phyloP scores from a whole-genome alignment of 2,797 vertebrate genomes.

The Enteromius afrohamiltoni region DNA sequence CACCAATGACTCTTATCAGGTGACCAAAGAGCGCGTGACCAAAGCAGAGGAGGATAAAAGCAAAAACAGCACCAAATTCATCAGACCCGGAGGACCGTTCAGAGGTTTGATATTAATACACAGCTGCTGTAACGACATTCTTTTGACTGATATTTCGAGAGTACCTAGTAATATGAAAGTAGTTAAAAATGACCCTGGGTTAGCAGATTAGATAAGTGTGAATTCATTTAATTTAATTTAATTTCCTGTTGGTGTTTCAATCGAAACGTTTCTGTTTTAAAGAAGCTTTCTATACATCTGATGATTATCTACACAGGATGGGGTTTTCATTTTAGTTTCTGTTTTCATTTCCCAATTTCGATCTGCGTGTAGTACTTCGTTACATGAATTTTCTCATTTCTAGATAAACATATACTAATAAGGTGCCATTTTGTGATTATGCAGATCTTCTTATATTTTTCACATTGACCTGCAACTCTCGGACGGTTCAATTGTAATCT shows the following conservation, averaged over 20 bases:
- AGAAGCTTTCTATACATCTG: slow-evolving; percentile 11
- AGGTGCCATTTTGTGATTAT: neutral
- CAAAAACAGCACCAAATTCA: slow-evolving; percentile 89
- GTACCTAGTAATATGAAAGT: neutral
- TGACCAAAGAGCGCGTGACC: slow-evolving; percentile 87
- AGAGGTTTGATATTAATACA: slow-evolving; percentile 79
- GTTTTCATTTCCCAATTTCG: slow-evolving; percentile 1
- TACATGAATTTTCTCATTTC: neutral
- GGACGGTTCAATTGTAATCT: neutral
- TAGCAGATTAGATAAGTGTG: neutral
- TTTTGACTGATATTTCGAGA: neutral
- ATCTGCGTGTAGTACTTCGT: neutral
- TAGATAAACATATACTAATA: neutral
- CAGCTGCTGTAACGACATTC: neutral
- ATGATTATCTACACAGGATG: slow-evolving; percentile 12
- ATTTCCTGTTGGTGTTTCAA: neutral
- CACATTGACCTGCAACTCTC: neutral
- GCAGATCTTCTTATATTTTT: neutral
- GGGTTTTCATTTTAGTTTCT: slow-evolving; percentile 23
- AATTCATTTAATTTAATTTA: neutral
- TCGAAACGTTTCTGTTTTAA: neutral
- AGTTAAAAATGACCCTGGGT: neutral
- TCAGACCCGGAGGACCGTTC: slow-evolving; percentile 87
- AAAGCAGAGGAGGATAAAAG: slow-evolving; percentile 88
- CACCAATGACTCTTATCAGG: slow-evolving; percentile 89